Conservation (phyloP, 2,113 vertebrate genomes). For the Oncorhynchus mykiss region DNA sequence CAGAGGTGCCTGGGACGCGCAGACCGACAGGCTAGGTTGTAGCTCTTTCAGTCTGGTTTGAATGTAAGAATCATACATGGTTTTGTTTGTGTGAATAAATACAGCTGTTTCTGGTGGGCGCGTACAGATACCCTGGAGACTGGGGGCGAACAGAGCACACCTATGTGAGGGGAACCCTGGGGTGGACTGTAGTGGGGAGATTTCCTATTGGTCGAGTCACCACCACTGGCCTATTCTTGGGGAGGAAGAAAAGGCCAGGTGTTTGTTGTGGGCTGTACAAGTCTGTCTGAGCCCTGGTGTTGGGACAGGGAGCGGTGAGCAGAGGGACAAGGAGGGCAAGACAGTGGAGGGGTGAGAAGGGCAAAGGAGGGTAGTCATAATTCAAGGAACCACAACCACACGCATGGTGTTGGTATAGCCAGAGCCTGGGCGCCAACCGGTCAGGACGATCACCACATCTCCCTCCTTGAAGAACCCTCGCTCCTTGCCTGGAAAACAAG, state of each 20-base stretch:
- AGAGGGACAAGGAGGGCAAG: constrained; percentile 9
- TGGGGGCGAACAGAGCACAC: constrained; percentile 12
- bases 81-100: constrained; percentile 43
- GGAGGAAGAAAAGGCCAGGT: background rate
- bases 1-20: constrained; percentile 25
- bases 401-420: constrained; percentile 99
- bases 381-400: constrained; percentile 87
- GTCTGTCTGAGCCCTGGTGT: constrained; percentile 7
- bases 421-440: constrained; percentile 94
- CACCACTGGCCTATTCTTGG: constrained; percentile 12
- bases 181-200: constrained; percentile 38
- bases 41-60: constrained; percentile 32
- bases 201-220: constrained; percentile 1
- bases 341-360: constrained; percentile 27
- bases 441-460: constrained; percentile 89
- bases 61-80: constrained; percentile 18
- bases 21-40: constrained; percentile 27
- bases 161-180: background rate
- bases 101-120: constrained; percentile 47
- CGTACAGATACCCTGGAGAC: constrained; percentile 39
- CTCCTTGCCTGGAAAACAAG: constrained; percentile 80
- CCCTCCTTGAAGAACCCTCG: constrained; percentile 93
- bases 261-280: constrained; percentile 5
- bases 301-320: background rate
- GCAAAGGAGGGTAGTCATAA: constrained; percentile 26